Evolutionary conservation across 2,797 vertebrate species (phyloP).

Genomic region (Rhabdomys pumilio): DNA sequence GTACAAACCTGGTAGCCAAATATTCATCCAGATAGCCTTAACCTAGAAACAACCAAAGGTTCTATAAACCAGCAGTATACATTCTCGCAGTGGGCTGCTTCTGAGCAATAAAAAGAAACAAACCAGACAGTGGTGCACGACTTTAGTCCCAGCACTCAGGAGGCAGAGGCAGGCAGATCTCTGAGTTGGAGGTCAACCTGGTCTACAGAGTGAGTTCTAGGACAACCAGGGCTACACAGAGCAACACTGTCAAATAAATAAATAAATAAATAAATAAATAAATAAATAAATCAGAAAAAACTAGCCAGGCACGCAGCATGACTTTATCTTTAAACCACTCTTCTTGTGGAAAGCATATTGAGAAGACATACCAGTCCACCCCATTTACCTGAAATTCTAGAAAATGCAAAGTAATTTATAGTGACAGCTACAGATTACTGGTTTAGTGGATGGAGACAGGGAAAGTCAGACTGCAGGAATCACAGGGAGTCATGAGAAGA

Average conservation of each 20-base stretch:
- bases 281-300: background rate
- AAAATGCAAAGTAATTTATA: conserved; percentile 51
- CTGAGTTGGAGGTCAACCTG: background rate
- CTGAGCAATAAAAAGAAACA: background rate
- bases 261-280: background rate
- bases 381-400: conserved; percentile 33
- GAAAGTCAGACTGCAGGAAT: background rate
- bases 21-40: background rate
- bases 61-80: background rate
- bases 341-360: conserved; percentile 1
- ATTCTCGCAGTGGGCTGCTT: background rate
- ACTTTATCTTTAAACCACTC: background rate
- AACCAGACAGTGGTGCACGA: background rate
- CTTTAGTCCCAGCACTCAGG: background rate
- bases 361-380: background rate
- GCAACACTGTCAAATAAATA: background rate
- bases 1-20: background rate
- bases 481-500: background rate
- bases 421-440: conserved; percentile 28
- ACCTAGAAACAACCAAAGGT: background rate
- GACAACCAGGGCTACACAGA: background rate
- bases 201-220: background rate
- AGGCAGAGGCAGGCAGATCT: background rate
- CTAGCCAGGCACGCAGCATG: no score
- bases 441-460: background rate